phyloP scores from a whole-genome alignment of 30 jellyfish, hydroid and myxozoan genomes.

The Aurelia sp. region DNA sequence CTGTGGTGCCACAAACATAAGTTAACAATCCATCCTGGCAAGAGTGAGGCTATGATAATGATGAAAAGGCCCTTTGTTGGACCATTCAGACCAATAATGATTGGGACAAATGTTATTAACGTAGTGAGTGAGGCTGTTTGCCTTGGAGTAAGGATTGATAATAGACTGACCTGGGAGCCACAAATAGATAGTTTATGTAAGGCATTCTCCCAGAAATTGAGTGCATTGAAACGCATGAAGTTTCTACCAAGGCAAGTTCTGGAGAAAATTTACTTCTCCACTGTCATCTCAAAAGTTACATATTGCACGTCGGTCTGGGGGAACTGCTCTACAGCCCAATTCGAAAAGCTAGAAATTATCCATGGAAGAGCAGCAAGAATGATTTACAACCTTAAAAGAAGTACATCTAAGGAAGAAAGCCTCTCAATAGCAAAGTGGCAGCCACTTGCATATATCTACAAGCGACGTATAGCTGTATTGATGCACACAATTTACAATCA shows the following conservation, averaged over 20 bases:
- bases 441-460: conserved; percentile 18
- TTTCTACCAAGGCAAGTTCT: too few relatives aligned
- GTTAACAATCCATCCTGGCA: conserved; percentile 26
- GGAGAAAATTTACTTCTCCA: too few relatives aligned
- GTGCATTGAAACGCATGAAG: too few relatives aligned
- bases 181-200: not conserved
- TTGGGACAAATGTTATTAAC: conserved; percentile 23
- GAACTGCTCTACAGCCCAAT: conserved; percentile 39
- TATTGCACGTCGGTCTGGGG: conserved; percentile 50
- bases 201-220: too few relatives aligned
- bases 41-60: conserved; percentile 42
- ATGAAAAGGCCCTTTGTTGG: conserved; percentile 45
- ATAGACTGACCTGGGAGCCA: conserved; percentile 36
- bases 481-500: conserved; percentile 18
- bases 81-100: conserved; percentile 49
- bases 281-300: conserved; percentile 22
- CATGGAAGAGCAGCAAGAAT: too few relatives aligned
- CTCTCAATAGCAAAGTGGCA: conserved; percentile 15
- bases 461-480: conserved; percentile 26
- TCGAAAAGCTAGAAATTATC: not conserved
- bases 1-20: conserved; percentile 10
- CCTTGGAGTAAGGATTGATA: conserved; percentile 33
- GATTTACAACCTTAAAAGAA: too few relatives aligned
- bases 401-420: too few relatives aligned
- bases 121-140: conserved; percentile 27